These are phyloP conservation scores for Theristicus caerulescens DNA, from an alignment of 2,113 vertebrate species.

Conservation along the genomic window DNA sequence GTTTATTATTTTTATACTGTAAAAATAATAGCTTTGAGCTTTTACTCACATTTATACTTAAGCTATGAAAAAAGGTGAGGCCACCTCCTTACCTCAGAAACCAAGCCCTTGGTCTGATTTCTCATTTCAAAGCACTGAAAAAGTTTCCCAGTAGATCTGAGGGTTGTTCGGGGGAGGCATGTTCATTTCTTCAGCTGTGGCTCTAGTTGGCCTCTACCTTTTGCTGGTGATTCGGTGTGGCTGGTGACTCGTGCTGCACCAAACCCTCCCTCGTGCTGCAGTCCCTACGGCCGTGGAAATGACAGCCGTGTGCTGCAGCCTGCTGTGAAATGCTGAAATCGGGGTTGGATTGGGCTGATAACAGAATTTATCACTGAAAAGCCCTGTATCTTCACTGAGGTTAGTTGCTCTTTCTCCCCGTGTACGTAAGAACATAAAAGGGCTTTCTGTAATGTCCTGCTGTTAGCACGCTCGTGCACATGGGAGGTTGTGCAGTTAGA, in stretches of 20 bases:
- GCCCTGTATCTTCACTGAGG: background rate
- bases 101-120: background rate
- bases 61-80: background rate
- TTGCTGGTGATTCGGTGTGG: accelerated
- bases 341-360: accelerated
- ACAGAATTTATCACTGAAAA: background rate
- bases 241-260: accelerated
- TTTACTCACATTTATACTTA: background rate
- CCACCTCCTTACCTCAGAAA: background rate
- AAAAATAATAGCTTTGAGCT: slow-evolving; percentile 9
- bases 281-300: background rate
- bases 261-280: accelerated
- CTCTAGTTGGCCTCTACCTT: background rate
- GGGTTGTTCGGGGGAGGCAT: background rate
- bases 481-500: accelerated
- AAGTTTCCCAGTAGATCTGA: background rate
- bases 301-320: background rate
- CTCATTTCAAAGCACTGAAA: background rate
- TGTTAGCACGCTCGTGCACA: accelerated
- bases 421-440: accelerated
- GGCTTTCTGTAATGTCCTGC: background rate
- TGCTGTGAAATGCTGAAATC: accelerated
- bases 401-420: background rate
- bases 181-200: background rate
- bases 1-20: background rate